phyloP scores from a whole-genome alignment of 2,888 invertebrate species.

The Dynastes hyllus region DNA sequence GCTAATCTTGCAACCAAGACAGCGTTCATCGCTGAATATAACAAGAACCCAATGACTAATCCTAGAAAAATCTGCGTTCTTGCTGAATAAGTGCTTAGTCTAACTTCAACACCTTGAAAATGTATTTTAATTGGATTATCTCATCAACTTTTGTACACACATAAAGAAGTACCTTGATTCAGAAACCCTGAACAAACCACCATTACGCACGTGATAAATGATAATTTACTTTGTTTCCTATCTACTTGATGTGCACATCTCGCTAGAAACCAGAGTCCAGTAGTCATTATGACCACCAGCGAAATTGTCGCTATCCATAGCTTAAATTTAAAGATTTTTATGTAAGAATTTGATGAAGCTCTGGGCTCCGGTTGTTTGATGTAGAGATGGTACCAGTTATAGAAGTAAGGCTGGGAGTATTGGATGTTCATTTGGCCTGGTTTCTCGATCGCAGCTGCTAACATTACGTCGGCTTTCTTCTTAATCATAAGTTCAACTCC shows the following conservation, averaged over 20 bases:
- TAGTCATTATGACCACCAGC: constrained; percentile 61
- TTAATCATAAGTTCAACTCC: constrained; percentile 61
- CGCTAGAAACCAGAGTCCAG: constrained; percentile 62
- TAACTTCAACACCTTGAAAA: constrained; percentile 65
- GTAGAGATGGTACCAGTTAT: constrained; percentile 67
- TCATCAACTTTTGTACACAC: no score
- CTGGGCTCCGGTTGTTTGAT: constrained; percentile 62
- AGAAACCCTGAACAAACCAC: constrained; percentile 65
- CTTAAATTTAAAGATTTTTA: constrained; percentile 62
- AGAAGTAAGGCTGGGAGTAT: constrained; percentile 67
- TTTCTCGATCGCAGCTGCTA: constrained; percentile 64
- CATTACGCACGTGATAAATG: constrained; percentile 64
- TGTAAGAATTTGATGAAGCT: constrained; percentile 63
- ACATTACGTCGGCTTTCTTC: constrained; percentile 64
- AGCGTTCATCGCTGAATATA: constrained; percentile 66
- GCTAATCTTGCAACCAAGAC: constrained; percentile 70
- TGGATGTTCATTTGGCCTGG: constrained; percentile 59
- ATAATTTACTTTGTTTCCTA: constrained; percentile 58
- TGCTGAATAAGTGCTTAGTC: constrained; percentile 62
- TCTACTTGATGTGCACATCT: constrained; percentile 55
- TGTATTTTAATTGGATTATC: not conserved
- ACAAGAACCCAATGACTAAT: constrained; percentile 64
- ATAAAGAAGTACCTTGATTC: constrained; percentile 64
- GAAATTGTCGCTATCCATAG: constrained; percentile 63
- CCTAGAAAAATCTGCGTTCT: constrained; percentile 64